Conservation (phyloP, 92 coral and sea anemone species). For the Phenganax marumi region DNA sequence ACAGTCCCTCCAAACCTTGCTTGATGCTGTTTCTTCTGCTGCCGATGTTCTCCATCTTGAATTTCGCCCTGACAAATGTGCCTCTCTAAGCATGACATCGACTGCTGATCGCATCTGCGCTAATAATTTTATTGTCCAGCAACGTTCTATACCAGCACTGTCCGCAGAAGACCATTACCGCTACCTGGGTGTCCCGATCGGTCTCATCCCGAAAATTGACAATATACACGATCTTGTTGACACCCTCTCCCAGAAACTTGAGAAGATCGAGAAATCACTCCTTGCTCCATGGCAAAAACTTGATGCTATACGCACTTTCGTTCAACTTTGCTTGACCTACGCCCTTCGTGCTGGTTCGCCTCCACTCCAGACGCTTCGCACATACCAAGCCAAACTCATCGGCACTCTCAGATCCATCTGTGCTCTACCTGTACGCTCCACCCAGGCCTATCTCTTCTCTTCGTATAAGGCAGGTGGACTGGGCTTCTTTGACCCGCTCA, state of each 20-base stretch:
- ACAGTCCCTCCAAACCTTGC: no score
- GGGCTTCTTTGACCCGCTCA: background rate
- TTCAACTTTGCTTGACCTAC: conserved; percentile 36
- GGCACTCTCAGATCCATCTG: no score
- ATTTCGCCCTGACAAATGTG: conserved; percentile 8
- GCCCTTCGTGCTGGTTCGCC: conserved; percentile 17
- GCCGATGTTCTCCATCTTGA: no score
- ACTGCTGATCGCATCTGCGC: background rate
- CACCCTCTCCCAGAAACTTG: conserved; percentile 15
- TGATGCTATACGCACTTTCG: conserved; percentile 45
- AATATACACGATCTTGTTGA: background rate
- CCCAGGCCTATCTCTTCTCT: background rate
- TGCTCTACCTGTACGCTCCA: background rate
- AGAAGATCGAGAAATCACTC: conserved; percentile 28
- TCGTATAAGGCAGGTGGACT: background rate
- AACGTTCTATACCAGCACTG: background rate
- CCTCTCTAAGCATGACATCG: background rate
- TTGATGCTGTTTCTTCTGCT: no score
- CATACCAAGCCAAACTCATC: background rate
- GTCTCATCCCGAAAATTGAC: background rate
- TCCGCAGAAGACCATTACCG: conserved; percentile 24
- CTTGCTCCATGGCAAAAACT: conserved; percentile 50
- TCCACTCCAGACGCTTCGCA: background rate
- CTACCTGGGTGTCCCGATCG: conserved; percentile 47
- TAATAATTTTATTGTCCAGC: background rate